Evolutionary conservation across 1,140 invertebrate genomes (phyloP).

Genomic region (Leptinotarsa texana): DNA sequence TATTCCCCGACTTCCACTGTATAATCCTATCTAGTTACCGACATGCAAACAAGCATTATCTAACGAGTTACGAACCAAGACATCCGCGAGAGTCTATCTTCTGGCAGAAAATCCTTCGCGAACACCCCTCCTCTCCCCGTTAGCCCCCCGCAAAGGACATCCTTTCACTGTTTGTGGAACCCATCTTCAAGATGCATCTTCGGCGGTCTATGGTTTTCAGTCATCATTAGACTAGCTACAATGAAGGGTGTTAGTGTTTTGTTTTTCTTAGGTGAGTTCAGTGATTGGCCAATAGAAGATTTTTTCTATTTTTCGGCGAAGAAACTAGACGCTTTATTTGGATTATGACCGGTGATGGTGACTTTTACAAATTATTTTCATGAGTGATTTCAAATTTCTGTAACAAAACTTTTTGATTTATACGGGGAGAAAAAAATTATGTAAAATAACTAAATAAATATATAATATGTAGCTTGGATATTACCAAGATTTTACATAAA

Average conservation of each 20-base stretch:
- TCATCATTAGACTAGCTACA: conserved; percentile 48
- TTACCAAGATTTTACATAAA: too few species aligned
- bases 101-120: conserved; percentile 19
- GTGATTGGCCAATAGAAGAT: conserved; percentile 12
- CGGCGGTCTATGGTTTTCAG: conserved; percentile 44
- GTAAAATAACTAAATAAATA: too few species aligned
- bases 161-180: conserved; percentile 35
- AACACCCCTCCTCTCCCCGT: conserved; percentile 1
- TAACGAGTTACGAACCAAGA: conserved; percentile 18
- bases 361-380: background rate
- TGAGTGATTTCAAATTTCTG: too few species aligned
- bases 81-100: conserved; percentile 22
- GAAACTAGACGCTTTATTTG: background rate
- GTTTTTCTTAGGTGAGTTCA: conserved; percentile 51
- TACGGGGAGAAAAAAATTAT: too few species aligned
- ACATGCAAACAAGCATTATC: conserved; percentile 24
- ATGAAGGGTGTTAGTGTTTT: conserved; percentile 52
- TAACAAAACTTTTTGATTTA: too few species aligned
- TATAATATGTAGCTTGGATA: too few species aligned
- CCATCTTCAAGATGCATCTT: conserved; percentile 37
- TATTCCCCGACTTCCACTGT: background rate
- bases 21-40: conserved; percentile 6
- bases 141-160: conserved; percentile 27
- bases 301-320: background rate
- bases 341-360: background rate